A percentile compares a stretch with the other conserved stretches of the same genome.
These are phyloP conservation scores for Prosopocoilus inquinatus DNA, from an alignment of 2,888 invertebrate species.

Conservation along the genomic window DNA sequence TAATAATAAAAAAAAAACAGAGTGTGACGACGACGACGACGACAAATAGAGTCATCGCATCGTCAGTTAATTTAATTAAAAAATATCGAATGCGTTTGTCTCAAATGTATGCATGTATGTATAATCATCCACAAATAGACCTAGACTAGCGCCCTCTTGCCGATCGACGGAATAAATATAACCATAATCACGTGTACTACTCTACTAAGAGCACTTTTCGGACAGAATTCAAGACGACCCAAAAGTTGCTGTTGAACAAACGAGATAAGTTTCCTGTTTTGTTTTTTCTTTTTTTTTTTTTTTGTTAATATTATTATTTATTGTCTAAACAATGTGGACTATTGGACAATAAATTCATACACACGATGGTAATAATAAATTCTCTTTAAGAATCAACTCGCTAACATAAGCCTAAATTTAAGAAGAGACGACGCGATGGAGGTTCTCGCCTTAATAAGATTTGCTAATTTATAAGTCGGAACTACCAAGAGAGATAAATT, in stretches of 20 bases:
- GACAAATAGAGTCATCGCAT: too few relatives aligned
- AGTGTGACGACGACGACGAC: too few relatives aligned
- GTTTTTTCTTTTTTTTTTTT: background rate
- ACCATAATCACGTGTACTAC: conserved; percentile 38
- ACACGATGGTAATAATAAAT: background rate
- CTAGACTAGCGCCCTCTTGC: conserved; percentile 15
- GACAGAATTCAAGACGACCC: conserved; percentile 38
- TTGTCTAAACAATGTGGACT: background rate
- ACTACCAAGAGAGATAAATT: too few relatives aligned
- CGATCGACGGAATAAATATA: conserved; percentile 21
- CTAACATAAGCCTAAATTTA: too few relatives aligned
- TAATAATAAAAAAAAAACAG: too few relatives aligned
- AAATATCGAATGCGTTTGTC: too few relatives aligned
- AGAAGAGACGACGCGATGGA: too few relatives aligned
- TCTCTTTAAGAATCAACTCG: background rate
- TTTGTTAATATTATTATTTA: background rate
- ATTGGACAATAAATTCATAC: background rate
- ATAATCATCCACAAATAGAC: conserved; percentile 1
- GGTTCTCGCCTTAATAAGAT: too few relatives aligned
- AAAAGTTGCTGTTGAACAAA: background rate
- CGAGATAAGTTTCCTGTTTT: too few relatives aligned
- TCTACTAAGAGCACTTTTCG: conserved; percentile 51
- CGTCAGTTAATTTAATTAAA: too few relatives aligned
- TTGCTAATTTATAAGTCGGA: too few relatives aligned
- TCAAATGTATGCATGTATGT: conserved; percentile 7